Base-by-base conservation (phyloP, 2,888 invertebrate species). In the Macroteleia sp. region DNA sequence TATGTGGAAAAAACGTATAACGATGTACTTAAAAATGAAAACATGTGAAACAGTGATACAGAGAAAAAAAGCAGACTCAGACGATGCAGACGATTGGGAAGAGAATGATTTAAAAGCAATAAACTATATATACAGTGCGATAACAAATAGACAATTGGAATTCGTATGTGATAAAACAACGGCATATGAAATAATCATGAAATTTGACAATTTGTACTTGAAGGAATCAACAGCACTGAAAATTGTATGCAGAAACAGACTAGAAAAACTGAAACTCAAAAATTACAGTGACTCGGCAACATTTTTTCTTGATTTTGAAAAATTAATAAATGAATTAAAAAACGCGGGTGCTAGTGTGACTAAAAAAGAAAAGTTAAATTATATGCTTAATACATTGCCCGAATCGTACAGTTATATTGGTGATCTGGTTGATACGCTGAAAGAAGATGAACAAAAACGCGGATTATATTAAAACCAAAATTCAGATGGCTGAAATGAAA, bases 171-270 rank as follows among this genome's bases (percentile, higher is more conserved):
- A 79, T 5, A 30, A 79, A 52, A 59, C 66, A 28, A 78, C 80
- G 2, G 75, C 81, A 1, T 80, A 56, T 28, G 56, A 44, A 39
- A 82, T 85, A 3, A 80, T 85, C 6, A 69, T 77, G 39, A 84
- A 83, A 44, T 80, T 84, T 30, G 80, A 85, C 57, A 48, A 64
- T 20, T 20, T 81, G 34, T 81, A 82, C 44, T 61, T 77, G 28
- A 75, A 74, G 19, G 73, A 84, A 48, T 82, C 79, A 16, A 82
- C 79, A 12, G 80, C 80, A 3, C 20, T 83, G 12, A 79, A 83
- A 41, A 82, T 84, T 22, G 54, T 74, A 5, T 78, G 62, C 8
- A 64, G 81, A 75, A 82, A 83, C 32, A 83, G 70, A 54, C 44
- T 82, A 14, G 81, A n/a, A n/a, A n/a, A n/a, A 81, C 6, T 25